Base-by-base conservation (phyloP, 2,888 invertebrate species). In the Sphaerophoria rueppellii region DNA sequence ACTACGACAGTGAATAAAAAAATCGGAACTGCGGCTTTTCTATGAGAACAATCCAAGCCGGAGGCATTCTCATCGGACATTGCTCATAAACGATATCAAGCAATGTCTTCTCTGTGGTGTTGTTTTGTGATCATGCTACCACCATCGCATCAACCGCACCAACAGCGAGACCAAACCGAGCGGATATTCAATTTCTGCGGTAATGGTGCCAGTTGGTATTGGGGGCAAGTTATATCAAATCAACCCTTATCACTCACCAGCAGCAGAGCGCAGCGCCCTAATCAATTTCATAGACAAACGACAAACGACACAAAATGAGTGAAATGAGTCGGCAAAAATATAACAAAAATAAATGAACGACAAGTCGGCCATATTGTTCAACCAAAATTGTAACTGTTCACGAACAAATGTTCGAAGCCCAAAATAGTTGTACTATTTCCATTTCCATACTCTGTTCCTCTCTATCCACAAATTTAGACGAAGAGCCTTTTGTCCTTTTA, bases 41-140 rank as follows among this genome's bases (percentile, higher is more conserved):
- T 67, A 37, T 6, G 55, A 75, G 6, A 78, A 61, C 58, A 40
- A 71, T 71, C 74, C 55, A 14, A 75, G 76, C 80, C 83, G 83
- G 80, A 83, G 83, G 83, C 83, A 75, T 80, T 80, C 71, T 75
- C 80, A 75, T 75, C 83, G 83, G 83, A 83, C 80, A 80, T 76
- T 76, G 80, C 83, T 83, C 83, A 79, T 80, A 83, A 83, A 76
- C 80, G 74, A 58, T 79, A 83, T 79, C 80, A 71, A 54, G 72
- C 63, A 24, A 24, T 24, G 24, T 24, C 24, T 24, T 34, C 55
- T 82, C 54, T 40, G 71, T 75, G 69, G 69, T 78, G 82, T 73
- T 82, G 24, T 24, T 2, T 24, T 24, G 24, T 24, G 82, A 79
- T 79, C 82, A 55, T 46, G 63, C 82, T 58, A 58, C 46, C 72